Conservation (phyloP, 2,113 vertebrate species). For the Smithornis capensis region DNA sequence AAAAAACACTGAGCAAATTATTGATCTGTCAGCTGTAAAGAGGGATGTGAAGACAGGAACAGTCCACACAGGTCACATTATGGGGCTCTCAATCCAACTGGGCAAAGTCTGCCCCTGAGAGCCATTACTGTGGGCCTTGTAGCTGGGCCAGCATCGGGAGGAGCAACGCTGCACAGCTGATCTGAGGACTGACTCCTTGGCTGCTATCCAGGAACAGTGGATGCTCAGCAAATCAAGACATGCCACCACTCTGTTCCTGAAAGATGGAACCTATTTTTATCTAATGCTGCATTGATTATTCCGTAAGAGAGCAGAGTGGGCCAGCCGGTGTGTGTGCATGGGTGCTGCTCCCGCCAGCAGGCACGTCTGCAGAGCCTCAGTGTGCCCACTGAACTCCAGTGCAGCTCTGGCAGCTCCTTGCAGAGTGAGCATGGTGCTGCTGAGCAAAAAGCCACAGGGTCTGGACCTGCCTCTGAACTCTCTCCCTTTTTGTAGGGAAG, state of each 20-base stretch:
- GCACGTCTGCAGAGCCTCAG: neutral
- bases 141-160: neutral
- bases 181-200: neutral
- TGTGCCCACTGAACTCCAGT: neutral
- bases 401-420: accelerated
- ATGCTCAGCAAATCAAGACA: neutral
- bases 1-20: neutral
- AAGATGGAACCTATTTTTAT: constrained; percentile 52
- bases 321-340: accelerated
- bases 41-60: neutral
- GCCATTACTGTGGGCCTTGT: neutral
- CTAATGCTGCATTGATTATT: constrained; percentile 54
- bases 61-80: accelerated
- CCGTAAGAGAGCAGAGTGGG: neutral
- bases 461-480: neutral
- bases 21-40: neutral
- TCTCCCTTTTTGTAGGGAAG: neutral
- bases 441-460: neutral
- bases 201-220: neutral
- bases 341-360: neutral
- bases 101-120: neutral
- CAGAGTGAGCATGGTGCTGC: neutral
- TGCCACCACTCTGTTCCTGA: neutral
- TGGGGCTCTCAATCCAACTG: neutral
- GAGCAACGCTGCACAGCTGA: accelerated